phyloP scores from a whole-genome alignment of 2,113 vertebrate genomes.

The Romanogobio albipinnatus region DNA sequence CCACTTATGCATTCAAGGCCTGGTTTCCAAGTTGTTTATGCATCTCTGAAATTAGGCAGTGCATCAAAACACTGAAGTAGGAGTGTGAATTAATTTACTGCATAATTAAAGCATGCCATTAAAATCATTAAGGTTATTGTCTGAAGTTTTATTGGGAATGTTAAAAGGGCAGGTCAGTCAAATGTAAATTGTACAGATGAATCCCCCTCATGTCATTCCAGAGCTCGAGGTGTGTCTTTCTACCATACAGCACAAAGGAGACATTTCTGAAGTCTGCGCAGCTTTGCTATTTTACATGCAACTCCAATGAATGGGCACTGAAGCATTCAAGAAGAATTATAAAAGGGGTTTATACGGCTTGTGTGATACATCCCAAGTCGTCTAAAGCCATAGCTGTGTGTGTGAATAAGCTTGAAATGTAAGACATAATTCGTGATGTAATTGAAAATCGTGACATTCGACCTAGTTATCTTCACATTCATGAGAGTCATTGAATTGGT shows the following conservation, averaged over 20 bases:
- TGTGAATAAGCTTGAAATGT: not conserved
- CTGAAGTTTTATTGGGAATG: not conserved
- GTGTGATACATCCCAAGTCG: not conserved
- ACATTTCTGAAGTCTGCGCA: not conserved
- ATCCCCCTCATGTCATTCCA: not conserved
- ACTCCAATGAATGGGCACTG: not conserved
- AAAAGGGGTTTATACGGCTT: not conserved
- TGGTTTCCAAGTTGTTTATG: not conserved
- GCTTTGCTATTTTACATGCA: not conserved
- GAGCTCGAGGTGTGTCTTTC: not conserved
- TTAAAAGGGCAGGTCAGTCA: not conserved
- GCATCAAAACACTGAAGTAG: not conserved
- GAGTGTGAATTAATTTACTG: conserved; percentile 4
- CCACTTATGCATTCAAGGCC: not conserved
- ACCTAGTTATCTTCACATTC: not conserved
- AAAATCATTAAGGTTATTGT: conserved; percentile 25
- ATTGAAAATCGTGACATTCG: not conserved
- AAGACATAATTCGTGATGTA: not conserved
- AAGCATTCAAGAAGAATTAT: not conserved
- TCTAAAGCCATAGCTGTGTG: not conserved
- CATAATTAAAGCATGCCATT: conserved; percentile 29
- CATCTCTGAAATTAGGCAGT: not conserved
- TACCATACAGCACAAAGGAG: not conserved
- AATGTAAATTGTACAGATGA: not conserved
- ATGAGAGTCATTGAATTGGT: not conserved